Percentiles rank a stretch among this genome's conserved stretches.
phyloP scores from a whole-genome alignment of 2,888 invertebrate species.

The Malthinus flaveolus region DNA sequence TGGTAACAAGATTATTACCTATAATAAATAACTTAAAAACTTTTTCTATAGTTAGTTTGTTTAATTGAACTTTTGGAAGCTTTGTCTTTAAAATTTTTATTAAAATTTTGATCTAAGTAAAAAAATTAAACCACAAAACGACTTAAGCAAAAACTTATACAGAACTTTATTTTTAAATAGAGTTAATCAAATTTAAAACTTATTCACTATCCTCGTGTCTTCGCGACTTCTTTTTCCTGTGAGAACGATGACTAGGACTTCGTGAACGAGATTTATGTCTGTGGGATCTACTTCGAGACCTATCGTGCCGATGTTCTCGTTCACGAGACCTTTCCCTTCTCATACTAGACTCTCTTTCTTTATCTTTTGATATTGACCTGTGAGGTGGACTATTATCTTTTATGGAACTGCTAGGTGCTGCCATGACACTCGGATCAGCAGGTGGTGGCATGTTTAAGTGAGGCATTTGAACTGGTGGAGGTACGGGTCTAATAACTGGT shows the following conservation, averaged over 20 bases:
- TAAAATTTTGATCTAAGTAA: too few relatives aligned
- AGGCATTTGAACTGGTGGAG: slow-evolving; percentile 43
- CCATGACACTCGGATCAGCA: slow-evolving; percentile 10
- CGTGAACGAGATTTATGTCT: slow-evolving; percentile 74
- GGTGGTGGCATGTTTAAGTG: slow-evolving; percentile 22
- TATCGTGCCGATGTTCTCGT: slow-evolving; percentile 67
- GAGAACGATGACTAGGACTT: slow-evolving; percentile 66
- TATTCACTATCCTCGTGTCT: slow-evolving; percentile 70
- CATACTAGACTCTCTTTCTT: slow-evolving; percentile 33
- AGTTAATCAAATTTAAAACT: background rate
- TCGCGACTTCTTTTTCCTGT: slow-evolving; percentile 70
- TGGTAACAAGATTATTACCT: slow-evolving; percentile 20
- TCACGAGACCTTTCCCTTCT: slow-evolving; percentile 54
- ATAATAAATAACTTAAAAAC: slow-evolving; percentile 16
- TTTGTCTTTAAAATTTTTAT: slow-evolving; percentile 5
- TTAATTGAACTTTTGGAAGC: background rate
- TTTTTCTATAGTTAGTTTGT: slow-evolving; percentile 3
- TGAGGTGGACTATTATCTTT: slow-evolving; percentile 8
- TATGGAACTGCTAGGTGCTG: slow-evolving; percentile 19
- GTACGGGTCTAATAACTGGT: slow-evolving; percentile 46
- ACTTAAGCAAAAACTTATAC: background rate
- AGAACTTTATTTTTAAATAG: background rate
- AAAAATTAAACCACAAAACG: too few relatives aligned
- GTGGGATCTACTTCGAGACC: slow-evolving; percentile 68
- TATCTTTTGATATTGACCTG: slow-evolving; percentile 32